Percentiles rank a stretch among this genome's conserved stretches.
Evolutionary conservation across 2,888 invertebrate genomes (phyloP).

Genomic region (Drosophila macrothrix): DNA sequence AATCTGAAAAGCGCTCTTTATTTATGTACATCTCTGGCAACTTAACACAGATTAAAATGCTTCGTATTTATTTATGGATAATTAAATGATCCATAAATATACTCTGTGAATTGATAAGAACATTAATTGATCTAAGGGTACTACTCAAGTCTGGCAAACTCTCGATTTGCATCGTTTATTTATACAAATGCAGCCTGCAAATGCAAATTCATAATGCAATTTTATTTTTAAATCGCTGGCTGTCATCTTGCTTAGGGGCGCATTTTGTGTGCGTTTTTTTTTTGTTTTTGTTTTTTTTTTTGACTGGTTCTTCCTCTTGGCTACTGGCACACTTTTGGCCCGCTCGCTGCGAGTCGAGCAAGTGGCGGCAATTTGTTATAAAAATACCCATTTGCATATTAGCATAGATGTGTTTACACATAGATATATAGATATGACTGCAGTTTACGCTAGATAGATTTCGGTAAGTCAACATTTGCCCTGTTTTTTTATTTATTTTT

Average conservation of each 20-base stretch:
- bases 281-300: neutral
- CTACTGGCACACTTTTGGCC: conserved; percentile 69
- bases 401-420: conserved; percentile 24
- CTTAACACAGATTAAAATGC: neutral
- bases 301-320: conserved; percentile 24
- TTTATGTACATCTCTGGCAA: neutral
- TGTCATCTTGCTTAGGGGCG: conserved; percentile 53
- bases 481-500: neutral
- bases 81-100: neutral
- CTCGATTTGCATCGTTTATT: neutral
- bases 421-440: conserved; percentile 4
- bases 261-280: conserved; percentile 8
- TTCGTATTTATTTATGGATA: neutral
- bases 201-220: conserved; percentile 76
- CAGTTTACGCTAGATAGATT: conserved; percentile 8
- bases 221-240: conserved; percentile 74
- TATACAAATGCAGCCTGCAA: conserved; percentile 42
- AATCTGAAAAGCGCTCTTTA: neutral
- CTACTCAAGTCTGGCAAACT: neutral
- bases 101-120: too few relatives aligned
- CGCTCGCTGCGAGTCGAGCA: conserved; percentile 44
- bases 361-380: conserved; percentile 76
- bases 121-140: too few relatives aligned
- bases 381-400: conserved; percentile 64
- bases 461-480: conserved; percentile 43